Evolutionary conservation across 2,888 invertebrate species (phyloP).

Genomic region (Tenthredo mesomela): DNA sequence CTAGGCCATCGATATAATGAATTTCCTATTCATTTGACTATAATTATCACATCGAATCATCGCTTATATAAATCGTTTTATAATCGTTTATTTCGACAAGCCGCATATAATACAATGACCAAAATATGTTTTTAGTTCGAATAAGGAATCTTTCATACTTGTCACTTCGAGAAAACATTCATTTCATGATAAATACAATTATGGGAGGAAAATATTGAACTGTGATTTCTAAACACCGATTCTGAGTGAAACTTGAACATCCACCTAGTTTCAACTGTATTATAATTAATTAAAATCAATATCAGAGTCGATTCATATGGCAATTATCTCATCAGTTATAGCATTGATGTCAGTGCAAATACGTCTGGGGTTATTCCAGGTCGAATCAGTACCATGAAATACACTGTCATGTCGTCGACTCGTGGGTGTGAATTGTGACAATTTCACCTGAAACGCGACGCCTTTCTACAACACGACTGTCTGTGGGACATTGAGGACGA

Average conservation of each 20-base stretch:
- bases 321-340: not conserved
- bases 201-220: not conserved
- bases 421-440: not conserved
- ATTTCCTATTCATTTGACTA: not conserved
- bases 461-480: not conserved
- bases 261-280: not conserved
- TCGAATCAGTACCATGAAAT: conserved; percentile 3
- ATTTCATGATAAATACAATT: not conserved
- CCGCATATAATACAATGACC: not conserved
- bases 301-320: not conserved
- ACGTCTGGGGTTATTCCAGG: not conserved
- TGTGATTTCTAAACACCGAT: not conserved
- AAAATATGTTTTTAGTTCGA: not conserved
- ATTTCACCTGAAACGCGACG: not conserved
- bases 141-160: not conserved
- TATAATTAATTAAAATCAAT: not conserved
- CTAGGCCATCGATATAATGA: too few species aligned
- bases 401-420: not conserved
- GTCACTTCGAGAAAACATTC: not conserved
- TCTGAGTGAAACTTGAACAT: not conserved
- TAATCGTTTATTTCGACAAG: not conserved
- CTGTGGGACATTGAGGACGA: not conserved
- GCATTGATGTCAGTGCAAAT: not conserved
- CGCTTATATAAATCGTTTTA: not conserved
- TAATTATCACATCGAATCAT: not conserved